These are phyloP conservation scores for Macrostomum lignano DNA, from an alignment of 1,140 invertebrate species.

Conservation along the genomic window DNA sequence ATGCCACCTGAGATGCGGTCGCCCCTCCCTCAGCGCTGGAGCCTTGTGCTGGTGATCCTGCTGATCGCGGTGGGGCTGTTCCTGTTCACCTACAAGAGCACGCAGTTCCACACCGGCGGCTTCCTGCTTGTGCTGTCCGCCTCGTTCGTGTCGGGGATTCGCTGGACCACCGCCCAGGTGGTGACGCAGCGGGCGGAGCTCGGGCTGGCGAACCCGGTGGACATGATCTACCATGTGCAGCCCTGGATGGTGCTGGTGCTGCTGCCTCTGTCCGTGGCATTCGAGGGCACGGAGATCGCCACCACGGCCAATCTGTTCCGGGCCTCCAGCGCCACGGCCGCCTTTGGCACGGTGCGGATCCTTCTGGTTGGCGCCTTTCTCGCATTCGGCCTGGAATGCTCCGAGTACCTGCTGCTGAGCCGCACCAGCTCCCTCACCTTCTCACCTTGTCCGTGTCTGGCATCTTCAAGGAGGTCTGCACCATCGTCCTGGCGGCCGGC, in stretches of 20 bases:
- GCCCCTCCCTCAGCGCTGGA: no score
- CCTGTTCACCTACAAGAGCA: slow-evolving; percentile 85
- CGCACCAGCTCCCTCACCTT: slow-evolving; percentile 84
- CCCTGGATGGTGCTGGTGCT: slow-evolving; percentile 84
- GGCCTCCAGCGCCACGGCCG: slow-evolving; percentile 17
- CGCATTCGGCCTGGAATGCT: slow-evolving; percentile 66
- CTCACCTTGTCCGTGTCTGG: slow-evolving; percentile 76
- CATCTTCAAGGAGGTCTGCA: slow-evolving; percentile 54
- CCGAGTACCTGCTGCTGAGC: slow-evolving; percentile 65
- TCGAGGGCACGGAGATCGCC: slow-evolving; percentile 45
- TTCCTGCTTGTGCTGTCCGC: slow-evolving; percentile 48
- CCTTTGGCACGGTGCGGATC: slow-evolving; percentile 20
- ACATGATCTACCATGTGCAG: slow-evolving; percentile 93
- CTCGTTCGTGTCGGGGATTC: slow-evolving; percentile 39
- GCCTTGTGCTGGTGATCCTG: slow-evolving; percentile 51
- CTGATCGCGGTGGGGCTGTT: slow-evolving; percentile 65
- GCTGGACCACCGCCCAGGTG: slow-evolving; percentile 87
- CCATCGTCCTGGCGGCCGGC: slow-evolving; percentile 39
- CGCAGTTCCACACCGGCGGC: slow-evolving; percentile 59
- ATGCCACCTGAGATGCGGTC: no score
- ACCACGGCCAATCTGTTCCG: slow-evolving; percentile 30
- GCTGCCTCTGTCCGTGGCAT: slow-evolving; percentile 48
- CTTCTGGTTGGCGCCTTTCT: slow-evolving; percentile 45
- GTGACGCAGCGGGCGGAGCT: slow-evolving; percentile 41
- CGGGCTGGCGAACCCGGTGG: slow-evolving; percentile 62